Evolutionary conservation across 1,140 invertebrate species (phyloP).

Genomic region (Antheraea pernyi): DNA sequence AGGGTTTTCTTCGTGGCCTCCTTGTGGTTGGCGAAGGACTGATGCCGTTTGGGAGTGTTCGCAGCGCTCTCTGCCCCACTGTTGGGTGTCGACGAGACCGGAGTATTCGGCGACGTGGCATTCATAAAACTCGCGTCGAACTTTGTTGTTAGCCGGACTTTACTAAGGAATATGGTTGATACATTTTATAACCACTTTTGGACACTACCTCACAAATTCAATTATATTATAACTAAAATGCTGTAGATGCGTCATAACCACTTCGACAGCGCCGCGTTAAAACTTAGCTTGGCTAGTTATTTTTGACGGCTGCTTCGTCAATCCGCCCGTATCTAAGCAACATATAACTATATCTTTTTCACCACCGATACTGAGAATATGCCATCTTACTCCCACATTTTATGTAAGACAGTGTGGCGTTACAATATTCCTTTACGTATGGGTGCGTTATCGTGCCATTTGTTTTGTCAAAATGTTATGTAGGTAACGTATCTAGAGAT

Average conservation of each 20-base stretch:
- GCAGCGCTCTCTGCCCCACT: constrained; percentile 30
- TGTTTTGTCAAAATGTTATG: too few species aligned
- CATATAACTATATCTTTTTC: too few species aligned
- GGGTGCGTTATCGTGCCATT: too few species aligned
- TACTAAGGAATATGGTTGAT: constrained; percentile 31
- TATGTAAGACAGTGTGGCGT: too few species aligned
- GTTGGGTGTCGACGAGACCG: constrained; percentile 22
- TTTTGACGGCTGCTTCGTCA: too few species aligned
- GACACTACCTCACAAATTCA: background rate
- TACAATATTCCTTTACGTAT: too few species aligned
- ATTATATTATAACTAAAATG: background rate
- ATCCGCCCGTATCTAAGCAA: too few species aligned
- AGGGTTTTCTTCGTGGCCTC: constrained; percentile 34
- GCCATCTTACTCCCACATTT: too few species aligned
- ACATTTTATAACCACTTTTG: background rate
- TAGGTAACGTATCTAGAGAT: too few species aligned
- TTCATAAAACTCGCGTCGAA: constrained; percentile 65
- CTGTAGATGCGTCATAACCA: background rate
- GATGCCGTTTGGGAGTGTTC: constrained; percentile 47
- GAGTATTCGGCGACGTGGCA: constrained; percentile 40
- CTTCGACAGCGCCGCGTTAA: background rate
- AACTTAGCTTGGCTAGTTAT: too few species aligned
- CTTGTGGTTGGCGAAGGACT: constrained; percentile 48
- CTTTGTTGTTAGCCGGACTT: constrained; percentile 59
- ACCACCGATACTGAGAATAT: too few species aligned